Conservation (phyloP, 2,113 vertebrate species). For the Mustela nigripes region DNA sequence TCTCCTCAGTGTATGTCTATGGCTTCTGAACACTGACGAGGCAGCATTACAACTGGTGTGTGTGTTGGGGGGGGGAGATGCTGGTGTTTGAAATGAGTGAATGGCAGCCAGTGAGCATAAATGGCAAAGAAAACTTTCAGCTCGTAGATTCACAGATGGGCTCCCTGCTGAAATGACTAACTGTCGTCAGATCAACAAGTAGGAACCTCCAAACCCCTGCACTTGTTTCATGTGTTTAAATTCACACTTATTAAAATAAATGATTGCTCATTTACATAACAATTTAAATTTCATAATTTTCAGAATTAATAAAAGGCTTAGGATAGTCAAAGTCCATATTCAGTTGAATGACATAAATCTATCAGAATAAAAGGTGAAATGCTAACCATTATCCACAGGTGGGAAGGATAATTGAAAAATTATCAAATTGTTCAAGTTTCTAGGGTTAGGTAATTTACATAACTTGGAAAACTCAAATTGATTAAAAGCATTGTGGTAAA, state of each 20-base stretch:
- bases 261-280: not conserved
- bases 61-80: not conserved
- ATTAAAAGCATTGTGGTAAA: not conserved
- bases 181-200: not conserved
- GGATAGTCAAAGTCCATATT: not conserved
- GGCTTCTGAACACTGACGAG: not conserved
- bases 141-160: not conserved
- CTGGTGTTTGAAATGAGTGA: not conserved
- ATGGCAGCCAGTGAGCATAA: not conserved
- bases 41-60: not conserved
- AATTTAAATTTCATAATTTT: not conserved
- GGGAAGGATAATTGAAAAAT: not conserved
- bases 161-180: not conserved
- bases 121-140: not conserved
- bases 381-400: not conserved
- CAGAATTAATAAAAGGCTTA: not conserved
- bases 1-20: not conserved
- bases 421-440: not conserved
- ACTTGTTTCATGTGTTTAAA: not conserved
- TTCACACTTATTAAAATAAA: conserved; percentile 10
- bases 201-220: not conserved
- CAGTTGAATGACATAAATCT: not conserved
- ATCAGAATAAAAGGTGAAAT: not conserved
- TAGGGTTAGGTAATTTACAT: not conserved
- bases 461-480: not conserved